Evolutionary conservation across 2,113 vertebrate genomes (phyloP).

Genomic region (Lepus timidus): DNA sequence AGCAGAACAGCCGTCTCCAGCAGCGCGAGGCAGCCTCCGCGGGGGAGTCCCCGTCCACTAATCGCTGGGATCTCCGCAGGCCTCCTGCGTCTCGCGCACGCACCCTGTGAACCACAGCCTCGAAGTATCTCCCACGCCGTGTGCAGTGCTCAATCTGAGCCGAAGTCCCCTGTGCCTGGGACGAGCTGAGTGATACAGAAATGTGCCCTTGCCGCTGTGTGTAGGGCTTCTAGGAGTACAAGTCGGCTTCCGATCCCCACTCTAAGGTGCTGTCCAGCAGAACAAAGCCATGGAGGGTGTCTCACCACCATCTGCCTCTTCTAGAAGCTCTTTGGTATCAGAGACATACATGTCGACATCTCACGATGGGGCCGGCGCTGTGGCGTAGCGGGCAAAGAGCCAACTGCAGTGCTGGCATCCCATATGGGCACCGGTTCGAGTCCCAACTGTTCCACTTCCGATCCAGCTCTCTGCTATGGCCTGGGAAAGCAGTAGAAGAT

Average conservation of each 20-base stretch:
- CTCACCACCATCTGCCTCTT: not conserved
- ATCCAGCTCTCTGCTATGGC: no score
- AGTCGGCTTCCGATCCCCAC: not conserved
- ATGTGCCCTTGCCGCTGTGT: accelerated
- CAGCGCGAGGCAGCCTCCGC: not conserved
- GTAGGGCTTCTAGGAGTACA: not conserved
- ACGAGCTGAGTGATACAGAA: not conserved
- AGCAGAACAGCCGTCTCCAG: not conserved
- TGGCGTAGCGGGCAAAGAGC: no score
- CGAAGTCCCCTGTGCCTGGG: not conserved
- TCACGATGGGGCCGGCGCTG: no score
- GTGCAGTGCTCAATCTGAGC: not conserved
- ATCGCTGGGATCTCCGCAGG: no score
- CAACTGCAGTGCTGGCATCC: no score
- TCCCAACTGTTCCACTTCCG: no score
- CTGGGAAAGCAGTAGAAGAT: no score
- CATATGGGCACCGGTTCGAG: no score
- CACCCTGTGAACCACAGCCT: not conserved
- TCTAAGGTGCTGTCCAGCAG: not conserved
- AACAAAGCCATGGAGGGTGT: not conserved
- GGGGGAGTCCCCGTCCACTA: not conserved
- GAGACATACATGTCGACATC: not conserved
- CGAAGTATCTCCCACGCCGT: accelerated
- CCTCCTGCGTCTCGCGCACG: accelerated
- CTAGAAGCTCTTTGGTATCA: not conserved